Evolutionary conservation across 64 coral and sea anemone species (phyloP).

Genomic region (Cladopsammia gracilis): DNA sequence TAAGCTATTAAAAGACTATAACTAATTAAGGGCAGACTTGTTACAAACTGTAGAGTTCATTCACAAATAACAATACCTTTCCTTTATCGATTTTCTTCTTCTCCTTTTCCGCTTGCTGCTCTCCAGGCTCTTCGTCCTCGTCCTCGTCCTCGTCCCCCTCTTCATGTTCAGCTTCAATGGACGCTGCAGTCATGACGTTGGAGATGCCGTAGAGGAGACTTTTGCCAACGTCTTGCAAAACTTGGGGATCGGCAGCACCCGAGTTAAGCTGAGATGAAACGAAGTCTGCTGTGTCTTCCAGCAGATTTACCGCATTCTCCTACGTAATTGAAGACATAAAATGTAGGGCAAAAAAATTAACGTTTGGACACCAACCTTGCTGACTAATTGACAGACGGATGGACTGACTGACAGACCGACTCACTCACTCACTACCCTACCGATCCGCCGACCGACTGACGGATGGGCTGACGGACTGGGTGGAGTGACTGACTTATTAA

Average conservation of each 20-base stretch:
- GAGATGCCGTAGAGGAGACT: slow-evolving; percentile 73
- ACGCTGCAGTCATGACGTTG: slow-evolving; percentile 58
- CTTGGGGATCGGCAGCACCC: slow-evolving; percentile 37
- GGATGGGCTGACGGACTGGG: too few relatives aligned
- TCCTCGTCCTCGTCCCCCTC: neutral
- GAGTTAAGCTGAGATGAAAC: slow-evolving; percentile 52
- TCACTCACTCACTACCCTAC: neutral
- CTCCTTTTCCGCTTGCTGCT: slow-evolving; percentile 37
- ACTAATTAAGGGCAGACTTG: too few relatives aligned
- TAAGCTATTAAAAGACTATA: too few relatives aligned
- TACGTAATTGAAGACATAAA: neutral
- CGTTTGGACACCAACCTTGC: neutral
- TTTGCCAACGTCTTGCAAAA: slow-evolving; percentile 46
- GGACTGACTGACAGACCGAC: neutral
- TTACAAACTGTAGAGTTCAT: too few relatives aligned
- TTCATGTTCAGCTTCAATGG: slow-evolving; percentile 16
- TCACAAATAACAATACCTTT: neutral
- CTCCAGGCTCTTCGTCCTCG: neutral
- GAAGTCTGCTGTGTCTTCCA: slow-evolving; percentile 74
- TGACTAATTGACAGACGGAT: neutral
- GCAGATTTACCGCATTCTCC: slow-evolving; percentile 86
- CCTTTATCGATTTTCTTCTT: slow-evolving; percentile 18
- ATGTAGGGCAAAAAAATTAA: neutral
- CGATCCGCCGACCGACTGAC: neutral
- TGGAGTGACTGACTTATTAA: neutral